Conservation (phyloP, 1,140 invertebrate species). For the Microplitis demolitor region DNA sequence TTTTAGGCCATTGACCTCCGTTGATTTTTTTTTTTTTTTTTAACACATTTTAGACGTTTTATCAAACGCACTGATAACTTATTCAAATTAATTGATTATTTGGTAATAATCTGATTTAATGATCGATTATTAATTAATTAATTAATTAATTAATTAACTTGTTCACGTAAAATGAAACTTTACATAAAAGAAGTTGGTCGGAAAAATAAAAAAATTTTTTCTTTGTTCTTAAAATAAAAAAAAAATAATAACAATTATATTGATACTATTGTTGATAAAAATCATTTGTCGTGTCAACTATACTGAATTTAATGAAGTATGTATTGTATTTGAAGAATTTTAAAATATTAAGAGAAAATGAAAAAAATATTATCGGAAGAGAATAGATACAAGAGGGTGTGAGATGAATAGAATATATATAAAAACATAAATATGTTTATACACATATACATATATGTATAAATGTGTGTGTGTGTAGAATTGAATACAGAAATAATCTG, state of each 20-base stretch:
- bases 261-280: background rate
- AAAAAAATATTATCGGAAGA: background rate
- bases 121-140: no score
- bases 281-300: background rate
- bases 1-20: background rate
- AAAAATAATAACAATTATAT: background rate
- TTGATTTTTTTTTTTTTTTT: background rate
- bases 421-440: background rate
- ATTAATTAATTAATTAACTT: no score
- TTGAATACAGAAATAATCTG: constrained; percentile 17
- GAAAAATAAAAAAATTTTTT: no score
- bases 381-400: background rate
- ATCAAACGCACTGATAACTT: no score
- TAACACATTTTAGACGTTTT: no score
- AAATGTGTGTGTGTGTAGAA: background rate
- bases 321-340: background rate
- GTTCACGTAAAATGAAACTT: no score
- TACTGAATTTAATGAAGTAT: background rate
- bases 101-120: no score
- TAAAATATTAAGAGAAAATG: background rate
- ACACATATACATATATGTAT: background rate
- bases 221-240: background rate
- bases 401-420: background rate
- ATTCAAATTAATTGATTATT: no score
- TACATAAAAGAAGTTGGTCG: no score